Base-by-base conservation (phyloP, 53 echinoderm and acorn worm genomes). In the Paracentrotus lividus region DNA sequence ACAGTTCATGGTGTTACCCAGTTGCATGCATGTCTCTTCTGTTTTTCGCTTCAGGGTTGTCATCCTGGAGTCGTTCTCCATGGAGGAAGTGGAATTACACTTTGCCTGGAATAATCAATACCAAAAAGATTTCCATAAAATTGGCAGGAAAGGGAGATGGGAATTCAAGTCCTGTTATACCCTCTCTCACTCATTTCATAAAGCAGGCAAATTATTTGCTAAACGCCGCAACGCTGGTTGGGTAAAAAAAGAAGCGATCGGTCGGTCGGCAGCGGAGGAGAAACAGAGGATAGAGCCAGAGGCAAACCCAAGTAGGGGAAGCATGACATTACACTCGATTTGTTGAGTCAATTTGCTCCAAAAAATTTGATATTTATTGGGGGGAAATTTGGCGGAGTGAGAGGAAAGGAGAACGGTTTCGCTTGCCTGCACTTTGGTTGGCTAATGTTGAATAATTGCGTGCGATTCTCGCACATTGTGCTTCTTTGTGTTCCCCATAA, bases 331-430 rank as follows among this genome's bases (percentile, higher is more conserved):
- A 92, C 78, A 92, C 92, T 78, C 59, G 40, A 92, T 92, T 92
- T 78, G 81, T 78, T 78, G 78, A 92, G 92, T 92, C 92, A 92
- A 92, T 92, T 92, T 92, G 57, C 78, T 54, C 78, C 77, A 78
- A 92, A 90, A 90, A 92, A 92, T 78, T 78, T 92, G 92, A 92
- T 92, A 92, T 92, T 78, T 92, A 92, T 78, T 92, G 92, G 92
- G 59, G 92, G 77, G 81, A 91, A 72, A 91, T 75, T 2, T 72
- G 47, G 15, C 33, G 72, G 47, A 27, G 68, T 68, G 72, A 47
- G 69, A 57, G 92, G 55, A 92, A 61, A 81, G 81, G 27, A 78
- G 58, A 90, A 90, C 49, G 53, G 92, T 40, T 92, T 59, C 56
- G 92, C 77, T 56, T 78, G 92, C 77, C 54, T 92, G 92, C 92